A percentile compares a stretch with the other conserved stretches of the same genome.
Evolutionary conservation across 2,888 invertebrate genomes (phyloP).

Genomic region (Watsonalla cultraria): DNA sequence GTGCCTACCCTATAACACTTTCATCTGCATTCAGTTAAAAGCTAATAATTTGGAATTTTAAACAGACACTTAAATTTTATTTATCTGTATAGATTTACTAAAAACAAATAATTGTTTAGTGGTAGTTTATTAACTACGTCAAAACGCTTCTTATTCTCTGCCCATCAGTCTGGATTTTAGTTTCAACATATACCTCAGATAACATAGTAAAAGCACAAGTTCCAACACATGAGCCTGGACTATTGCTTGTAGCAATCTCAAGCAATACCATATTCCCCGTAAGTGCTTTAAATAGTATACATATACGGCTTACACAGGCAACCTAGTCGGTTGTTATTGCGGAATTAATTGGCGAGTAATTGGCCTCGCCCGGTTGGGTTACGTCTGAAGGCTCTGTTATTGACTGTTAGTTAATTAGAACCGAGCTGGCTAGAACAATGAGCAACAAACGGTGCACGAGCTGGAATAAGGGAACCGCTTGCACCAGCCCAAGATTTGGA

Average conservation of each 20-base stretch:
- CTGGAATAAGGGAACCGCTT: constrained; percentile 26
- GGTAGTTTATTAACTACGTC: too few species aligned
- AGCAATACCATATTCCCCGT: neutral
- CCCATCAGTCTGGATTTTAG: too few species aligned
- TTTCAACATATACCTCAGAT: too few species aligned
- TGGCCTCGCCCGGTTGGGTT: constrained; percentile 57
- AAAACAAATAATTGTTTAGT: too few species aligned
- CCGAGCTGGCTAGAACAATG: constrained; percentile 50
- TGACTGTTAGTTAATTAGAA: constrained; percentile 72
- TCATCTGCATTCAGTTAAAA: too few species aligned
- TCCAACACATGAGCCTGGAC: too few species aligned
- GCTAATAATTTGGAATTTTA: too few species aligned
- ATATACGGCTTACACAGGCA: constrained; percentile 1
- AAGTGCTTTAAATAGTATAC: neutral
- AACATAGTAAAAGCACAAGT: too few species aligned
- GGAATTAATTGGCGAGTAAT: constrained; percentile 75
- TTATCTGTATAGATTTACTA: too few species aligned
- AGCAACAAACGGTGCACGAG: constrained; percentile 40
- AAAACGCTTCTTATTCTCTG: too few species aligned
- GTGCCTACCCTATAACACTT: too few species aligned
- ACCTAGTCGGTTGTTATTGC: constrained; percentile 51
- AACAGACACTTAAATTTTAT: too few species aligned
- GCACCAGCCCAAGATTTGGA: neutral
- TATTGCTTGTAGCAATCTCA: neutral
- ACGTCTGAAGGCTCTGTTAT: constrained; percentile 70